phyloP scores from a whole-genome alignment of 2,113 vertebrate species.

The Columba livia region DNA sequence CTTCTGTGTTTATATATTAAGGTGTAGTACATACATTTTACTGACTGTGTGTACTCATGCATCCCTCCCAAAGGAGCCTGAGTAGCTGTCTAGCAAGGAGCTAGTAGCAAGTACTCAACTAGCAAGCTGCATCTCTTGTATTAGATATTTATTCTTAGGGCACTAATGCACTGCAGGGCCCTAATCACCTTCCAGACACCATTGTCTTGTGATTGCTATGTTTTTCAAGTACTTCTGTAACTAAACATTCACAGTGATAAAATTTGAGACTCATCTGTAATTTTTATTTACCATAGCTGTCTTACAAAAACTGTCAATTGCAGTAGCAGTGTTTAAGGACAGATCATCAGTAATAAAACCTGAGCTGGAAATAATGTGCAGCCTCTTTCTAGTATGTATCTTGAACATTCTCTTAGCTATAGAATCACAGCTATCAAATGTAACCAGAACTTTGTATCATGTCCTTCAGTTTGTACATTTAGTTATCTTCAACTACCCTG shows the following conservation, averaged over 20 bases:
- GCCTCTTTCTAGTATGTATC: not conserved
- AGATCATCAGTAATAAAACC: not conserved
- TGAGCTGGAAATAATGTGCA: not conserved
- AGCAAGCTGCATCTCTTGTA: not conserved
- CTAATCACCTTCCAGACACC: not conserved
- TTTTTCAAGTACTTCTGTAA: slow-evolving; percentile 51
- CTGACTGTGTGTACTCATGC: not conserved
- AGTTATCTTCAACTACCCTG: not conserved
- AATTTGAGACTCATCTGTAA: not conserved
- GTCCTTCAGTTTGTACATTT: not conserved
- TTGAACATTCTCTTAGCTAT: not conserved
- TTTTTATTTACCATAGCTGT: not conserved
- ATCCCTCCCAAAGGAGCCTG: not conserved
- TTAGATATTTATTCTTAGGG: not conserved
- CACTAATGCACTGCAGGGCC: not conserved
- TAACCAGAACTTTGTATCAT: not conserved
- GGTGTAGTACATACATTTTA: not conserved
- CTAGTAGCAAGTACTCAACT: not conserved
- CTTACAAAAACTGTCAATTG: not conserved
- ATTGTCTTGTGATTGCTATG: not conserved
- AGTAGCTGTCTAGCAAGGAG: not conserved
- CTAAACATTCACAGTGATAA: not conserved
- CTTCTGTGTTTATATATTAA: not conserved
- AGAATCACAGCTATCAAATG: not conserved
- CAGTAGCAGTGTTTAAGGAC: not conserved